phyloP scores from a whole-genome alignment of 2,113 vertebrate species.

The Theristicus caerulescens region DNA sequence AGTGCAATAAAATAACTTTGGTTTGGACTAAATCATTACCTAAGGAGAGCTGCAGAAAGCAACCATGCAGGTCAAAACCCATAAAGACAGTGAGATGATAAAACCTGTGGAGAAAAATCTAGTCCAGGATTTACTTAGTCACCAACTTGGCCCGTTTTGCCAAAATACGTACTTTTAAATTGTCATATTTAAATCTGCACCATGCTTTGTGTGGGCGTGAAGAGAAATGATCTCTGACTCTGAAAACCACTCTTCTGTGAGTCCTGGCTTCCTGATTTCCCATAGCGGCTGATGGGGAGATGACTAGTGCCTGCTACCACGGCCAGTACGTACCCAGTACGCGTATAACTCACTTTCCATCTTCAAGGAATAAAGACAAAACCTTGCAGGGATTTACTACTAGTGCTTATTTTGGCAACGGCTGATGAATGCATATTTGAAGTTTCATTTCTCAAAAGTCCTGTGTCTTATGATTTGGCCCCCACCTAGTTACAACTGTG shows the following conservation, averaged over 20 bases:
- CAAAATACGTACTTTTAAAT: background rate
- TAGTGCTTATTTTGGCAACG: constrained; percentile 52
- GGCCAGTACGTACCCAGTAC: background rate
- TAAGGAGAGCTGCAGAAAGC: background rate
- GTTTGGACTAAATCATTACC: background rate
- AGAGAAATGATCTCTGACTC: background rate
- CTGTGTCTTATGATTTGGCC: constrained; percentile 34
- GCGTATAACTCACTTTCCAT: background rate
- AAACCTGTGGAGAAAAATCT: background rate
- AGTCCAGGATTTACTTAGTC: background rate
- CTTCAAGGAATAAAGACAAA: background rate
- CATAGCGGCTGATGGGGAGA: background rate
- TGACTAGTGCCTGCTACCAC: background rate
- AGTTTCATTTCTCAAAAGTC: constrained; percentile 30
- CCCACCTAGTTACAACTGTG: background rate
- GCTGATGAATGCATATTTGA: background rate
- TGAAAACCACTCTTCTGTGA: background rate
- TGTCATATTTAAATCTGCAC: background rate
- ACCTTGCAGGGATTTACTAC: constrained; percentile 34
- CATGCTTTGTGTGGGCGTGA: background rate
- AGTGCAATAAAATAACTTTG: background rate
- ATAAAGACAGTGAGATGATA: background rate
- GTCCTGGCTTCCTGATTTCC: background rate
- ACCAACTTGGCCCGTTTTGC: background rate
- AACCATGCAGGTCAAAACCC: background rate